Evolutionary conservation across 2,797 vertebrate species (phyloP), one percentile per base, ranked within the genome.

Genomic region (Babyrousa celebensis): DNA sequence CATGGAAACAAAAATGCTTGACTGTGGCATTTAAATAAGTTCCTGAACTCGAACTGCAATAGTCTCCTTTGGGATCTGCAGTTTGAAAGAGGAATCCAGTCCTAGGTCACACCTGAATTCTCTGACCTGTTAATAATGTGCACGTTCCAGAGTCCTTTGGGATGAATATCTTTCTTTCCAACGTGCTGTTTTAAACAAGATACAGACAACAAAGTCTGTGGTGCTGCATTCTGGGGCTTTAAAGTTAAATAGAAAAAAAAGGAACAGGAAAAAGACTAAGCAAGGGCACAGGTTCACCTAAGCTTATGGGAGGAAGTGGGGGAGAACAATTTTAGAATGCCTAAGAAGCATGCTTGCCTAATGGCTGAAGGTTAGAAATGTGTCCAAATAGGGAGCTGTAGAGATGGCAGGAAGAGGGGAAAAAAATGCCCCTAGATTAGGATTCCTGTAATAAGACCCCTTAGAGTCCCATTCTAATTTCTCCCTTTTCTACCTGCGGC

Each of bases 241-340:
- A 54, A 87, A 87, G 23, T 94, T 83, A 74, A 89, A 75, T 7
- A 12, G 71, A 91, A 85, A 72, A 88, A 78, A 32, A 88, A 65
- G 36, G 40, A 87, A 36, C 27, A 70, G 23, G 17, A 78, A 52
- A 43, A 91, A 25, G 65, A 82, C 2, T 84, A 10, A 89, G n/a
- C 62, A 77, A 54, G 25, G 18, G 21, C 71, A 77, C 25, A 25
- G 63, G 56, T 52, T 70, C 85, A 74, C 54, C 56, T 40, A 77
- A 71, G 25, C 65, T 72, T 93, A 60, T 27, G 11, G 32, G 86
- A 93, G 67, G 23, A 93, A 87, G 70, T 14, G 0, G 56, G 52
- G 21, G 18, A 89, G n/a, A 17, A n/a, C 1, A 63, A 95, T 3
- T 18, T 18, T 17, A 85, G 48, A 58, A 86, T 9, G 7, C n/a